Percentiles rank a stretch among this genome's conserved stretches.
Evolutionary conservation across 2,888 invertebrate genomes (phyloP).

Genomic region (Theretra japonica): DNA sequence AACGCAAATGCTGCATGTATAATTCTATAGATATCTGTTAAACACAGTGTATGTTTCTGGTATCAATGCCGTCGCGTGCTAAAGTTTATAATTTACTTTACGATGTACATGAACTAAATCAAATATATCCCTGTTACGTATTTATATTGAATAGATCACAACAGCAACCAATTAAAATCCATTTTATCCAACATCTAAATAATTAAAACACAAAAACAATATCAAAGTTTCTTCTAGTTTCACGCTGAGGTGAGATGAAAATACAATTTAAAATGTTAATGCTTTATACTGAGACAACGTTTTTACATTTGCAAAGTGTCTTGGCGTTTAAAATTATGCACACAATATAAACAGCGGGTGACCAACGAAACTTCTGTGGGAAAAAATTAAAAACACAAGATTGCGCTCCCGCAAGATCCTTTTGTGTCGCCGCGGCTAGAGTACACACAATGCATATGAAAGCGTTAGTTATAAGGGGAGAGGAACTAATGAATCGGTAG

Average conservation of each 20-base stretch:
- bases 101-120: too few relatives aligned
- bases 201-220: not conserved
- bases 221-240: not conserved
- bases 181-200: not conserved
- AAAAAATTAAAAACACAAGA: slow-evolving; percentile 29
- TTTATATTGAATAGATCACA: too few relatives aligned
- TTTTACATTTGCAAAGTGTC: slow-evolving; percentile 20
- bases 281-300: not conserved
- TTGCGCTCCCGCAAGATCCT: slow-evolving; percentile 40
- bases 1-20: too few relatives aligned
- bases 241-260: not conserved
- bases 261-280: not conserved
- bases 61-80: not conserved
- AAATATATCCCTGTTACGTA: too few relatives aligned
- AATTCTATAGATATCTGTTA: not conserved
- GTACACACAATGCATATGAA: slow-evolving; percentile 45
- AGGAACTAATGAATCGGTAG: slow-evolving; percentile 8
- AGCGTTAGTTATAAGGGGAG: slow-evolving; percentile 11
- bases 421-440: slow-evolving; percentile 41
- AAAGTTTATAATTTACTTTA: too few relatives aligned
- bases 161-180: not conserved
- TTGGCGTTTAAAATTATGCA: not conserved
- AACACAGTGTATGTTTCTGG: not conserved
- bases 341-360: slow-evolving; percentile 11
- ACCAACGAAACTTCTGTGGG: slow-evolving; percentile 28